Conservation (phyloP, 2,888 invertebrate genomes). For the Apomyelois bistriatella region DNA sequence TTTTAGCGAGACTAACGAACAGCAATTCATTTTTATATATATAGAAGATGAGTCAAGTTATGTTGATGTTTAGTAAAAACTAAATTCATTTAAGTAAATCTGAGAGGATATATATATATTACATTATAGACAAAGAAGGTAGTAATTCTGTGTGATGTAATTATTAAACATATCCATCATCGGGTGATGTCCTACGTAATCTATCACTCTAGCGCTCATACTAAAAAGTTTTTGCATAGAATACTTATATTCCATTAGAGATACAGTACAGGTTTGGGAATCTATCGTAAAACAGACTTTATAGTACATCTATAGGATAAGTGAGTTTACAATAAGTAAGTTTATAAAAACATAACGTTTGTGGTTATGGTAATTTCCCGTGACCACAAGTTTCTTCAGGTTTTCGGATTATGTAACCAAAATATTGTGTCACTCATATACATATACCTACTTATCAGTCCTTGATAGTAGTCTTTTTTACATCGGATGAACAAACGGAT, state of each 20-base stretch:
- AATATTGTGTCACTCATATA: no score
- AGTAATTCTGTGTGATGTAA: not conserved
- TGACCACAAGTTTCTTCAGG: not conserved
- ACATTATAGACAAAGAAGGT: not conserved
- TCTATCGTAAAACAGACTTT: not conserved
- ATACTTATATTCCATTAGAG: not conserved
- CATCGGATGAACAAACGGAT: no score
- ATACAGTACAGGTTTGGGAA: not conserved
- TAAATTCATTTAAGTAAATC: no score
- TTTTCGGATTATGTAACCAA: no score
- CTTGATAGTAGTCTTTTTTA: no score
- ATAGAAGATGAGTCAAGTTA: no score
- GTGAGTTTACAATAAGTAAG: not conserved
- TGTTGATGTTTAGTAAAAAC: no score
- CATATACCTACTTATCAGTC: no score
- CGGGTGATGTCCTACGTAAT: slow-evolving; percentile 30
- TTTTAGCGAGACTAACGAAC: no score
- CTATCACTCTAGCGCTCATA: slow-evolving; percentile 27
- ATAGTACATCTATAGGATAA: slow-evolving; percentile 1
- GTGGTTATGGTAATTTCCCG: not conserved
- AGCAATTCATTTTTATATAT: no score
- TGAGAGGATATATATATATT: no score
- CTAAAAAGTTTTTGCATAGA: slow-evolving; percentile 7
- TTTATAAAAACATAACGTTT: not conserved
- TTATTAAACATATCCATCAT: slow-evolving; percentile 34